These are phyloP conservation scores for Mesorhabditis sp. DNA, from an alignment of 2,888 invertebrate genomes.

Conservation along the genomic window DNA sequence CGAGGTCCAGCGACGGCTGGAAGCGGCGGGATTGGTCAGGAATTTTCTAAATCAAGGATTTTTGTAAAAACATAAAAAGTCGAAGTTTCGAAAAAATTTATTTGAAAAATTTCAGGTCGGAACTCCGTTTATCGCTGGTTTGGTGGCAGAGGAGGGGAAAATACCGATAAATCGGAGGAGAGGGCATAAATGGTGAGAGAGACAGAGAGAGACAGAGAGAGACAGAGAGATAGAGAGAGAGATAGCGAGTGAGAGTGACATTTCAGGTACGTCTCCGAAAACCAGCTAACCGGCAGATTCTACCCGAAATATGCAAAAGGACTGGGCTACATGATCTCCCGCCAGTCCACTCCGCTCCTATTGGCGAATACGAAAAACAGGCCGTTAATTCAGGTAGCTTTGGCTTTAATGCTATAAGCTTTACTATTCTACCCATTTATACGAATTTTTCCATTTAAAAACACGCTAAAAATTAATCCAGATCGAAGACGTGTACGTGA, in stretches of 20 bases:
- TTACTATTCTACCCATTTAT: no score
- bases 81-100: neutral
- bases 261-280: neutral
- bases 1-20: neutral
- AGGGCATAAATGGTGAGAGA: slow-evolving; percentile 1
- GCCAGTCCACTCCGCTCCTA: neutral
- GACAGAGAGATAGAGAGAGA: no score
- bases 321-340: neutral
- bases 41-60: neutral
- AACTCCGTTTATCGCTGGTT: neutral
- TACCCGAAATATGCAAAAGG: neutral
- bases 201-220: neutral
- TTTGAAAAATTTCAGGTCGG: neutral
- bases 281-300: neutral
- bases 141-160: neutral
- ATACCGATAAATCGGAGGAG: neutral
- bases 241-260: no score
- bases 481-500: neutral
- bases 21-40: neutral
- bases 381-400: neutral
- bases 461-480: neutral
- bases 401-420: no score
- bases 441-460: no score
- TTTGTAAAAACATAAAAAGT: neutral
- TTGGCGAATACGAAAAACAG: neutral